Conservation (phyloP, 2,888 invertebrate species). For the Cantharis flavilabris region DNA sequence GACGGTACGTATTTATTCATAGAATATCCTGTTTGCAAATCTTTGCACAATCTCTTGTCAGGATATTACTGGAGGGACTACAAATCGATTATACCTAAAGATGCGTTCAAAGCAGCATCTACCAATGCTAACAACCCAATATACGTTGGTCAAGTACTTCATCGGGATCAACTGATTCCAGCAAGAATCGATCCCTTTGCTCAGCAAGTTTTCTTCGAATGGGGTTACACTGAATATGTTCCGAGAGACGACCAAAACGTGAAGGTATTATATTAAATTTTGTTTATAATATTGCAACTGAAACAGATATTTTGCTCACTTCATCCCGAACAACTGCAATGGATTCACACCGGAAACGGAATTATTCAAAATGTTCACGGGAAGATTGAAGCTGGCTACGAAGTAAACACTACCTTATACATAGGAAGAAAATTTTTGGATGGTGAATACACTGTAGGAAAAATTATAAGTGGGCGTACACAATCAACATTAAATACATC, state of each 20-base stretch:
- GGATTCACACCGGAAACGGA: slow-evolving; percentile 14
- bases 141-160: slow-evolving; percentile 1
- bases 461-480: neutral
- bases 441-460: slow-evolving; percentile 14
- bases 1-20: neutral
- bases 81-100: neutral
- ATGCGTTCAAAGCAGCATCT: neutral
- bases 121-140: neutral
- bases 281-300: neutral
- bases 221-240: slow-evolving; percentile 4
- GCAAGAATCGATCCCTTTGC: slow-evolving; percentile 5
- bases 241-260: neutral
- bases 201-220: slow-evolving; percentile 1
- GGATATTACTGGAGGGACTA: slow-evolving; percentile 23
- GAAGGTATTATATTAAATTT: neutral
- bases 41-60: neutral
- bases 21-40: too few species aligned
- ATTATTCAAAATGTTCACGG: slow-evolving; percentile 5
- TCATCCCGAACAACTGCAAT: slow-evolving; percentile 16
- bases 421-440: slow-evolving; percentile 17
- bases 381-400: slow-evolving; percentile 15
- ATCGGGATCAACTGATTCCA: slow-evolving; percentile 7
- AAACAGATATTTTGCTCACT: slow-evolving; percentile 18
- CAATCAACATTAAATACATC: slow-evolving; percentile 17
- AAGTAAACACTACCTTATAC: slow-evolving; percentile 4